Evolutionary conservation across 2,888 invertebrate species (phyloP).

Genomic region (Lasioglossum villosulum): DNA sequence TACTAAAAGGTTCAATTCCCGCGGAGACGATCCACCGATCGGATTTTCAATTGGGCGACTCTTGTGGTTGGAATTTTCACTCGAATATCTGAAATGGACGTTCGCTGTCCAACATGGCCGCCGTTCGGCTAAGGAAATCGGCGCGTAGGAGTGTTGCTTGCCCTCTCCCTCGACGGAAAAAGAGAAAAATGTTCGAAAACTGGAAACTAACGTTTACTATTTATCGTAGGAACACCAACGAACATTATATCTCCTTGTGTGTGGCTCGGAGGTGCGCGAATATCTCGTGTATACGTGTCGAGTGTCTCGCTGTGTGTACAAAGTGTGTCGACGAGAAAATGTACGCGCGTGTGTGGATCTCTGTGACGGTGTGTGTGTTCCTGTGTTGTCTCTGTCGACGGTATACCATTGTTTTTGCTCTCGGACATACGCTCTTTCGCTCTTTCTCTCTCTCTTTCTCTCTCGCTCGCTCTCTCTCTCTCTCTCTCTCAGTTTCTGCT

Average conservation of each 20-base stretch:
- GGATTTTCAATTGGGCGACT: background rate
- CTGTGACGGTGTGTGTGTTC: background rate
- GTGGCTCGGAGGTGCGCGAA: slow-evolving; percentile 55
- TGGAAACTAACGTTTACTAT: slow-evolving; percentile 53
- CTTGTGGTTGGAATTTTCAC: background rate
- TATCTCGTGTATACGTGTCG: slow-evolving; percentile 41
- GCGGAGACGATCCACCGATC: background rate
- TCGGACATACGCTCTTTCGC: slow-evolving; percentile 34
- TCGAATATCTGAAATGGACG: slow-evolving; percentile 10
- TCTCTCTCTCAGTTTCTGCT: background rate
- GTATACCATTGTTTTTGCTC: slow-evolving; percentile 28
- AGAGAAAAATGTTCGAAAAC: slow-evolving; percentile 57
- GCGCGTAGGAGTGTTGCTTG: background rate
- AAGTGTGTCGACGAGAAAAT: background rate
- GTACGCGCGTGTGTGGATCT: background rate
- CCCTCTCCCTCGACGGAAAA: slow-evolving; percentile 46
- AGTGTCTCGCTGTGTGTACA: background rate
- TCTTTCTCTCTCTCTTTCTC: background rate
- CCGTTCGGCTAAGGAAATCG: background rate
- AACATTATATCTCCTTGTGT: slow-evolving; percentile 43
- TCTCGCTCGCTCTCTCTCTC: no score
- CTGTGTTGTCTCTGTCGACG: slow-evolving; percentile 10
- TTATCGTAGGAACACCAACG: slow-evolving; percentile 64
- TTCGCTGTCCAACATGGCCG: background rate
- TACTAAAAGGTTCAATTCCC: background rate